Evolutionary conservation across 2,888 invertebrate genomes (phyloP).

Genomic region (Chrysotoxum bicinctum): DNA sequence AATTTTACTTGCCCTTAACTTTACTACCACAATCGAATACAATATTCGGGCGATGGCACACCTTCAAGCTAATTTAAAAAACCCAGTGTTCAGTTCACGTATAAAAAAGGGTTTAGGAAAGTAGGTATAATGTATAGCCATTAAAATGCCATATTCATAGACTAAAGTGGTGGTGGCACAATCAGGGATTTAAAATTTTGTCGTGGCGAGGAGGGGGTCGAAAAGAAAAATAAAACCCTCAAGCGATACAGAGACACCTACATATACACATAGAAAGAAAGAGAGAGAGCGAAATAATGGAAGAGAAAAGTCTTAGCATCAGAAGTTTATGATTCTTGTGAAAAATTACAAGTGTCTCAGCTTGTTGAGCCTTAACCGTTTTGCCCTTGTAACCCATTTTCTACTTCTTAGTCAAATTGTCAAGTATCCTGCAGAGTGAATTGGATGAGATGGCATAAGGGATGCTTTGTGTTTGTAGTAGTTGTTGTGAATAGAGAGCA

Average conservation of each 20-base stretch:
- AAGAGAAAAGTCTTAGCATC: conserved; percentile 9
- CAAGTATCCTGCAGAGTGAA: conserved; percentile 56
- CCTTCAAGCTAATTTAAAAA: conserved; percentile 23
- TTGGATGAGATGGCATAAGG: conserved; percentile 37
- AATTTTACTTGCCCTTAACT: conserved; percentile 1
- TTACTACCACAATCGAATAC: conserved; percentile 1
- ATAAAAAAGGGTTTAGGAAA: conserved; percentile 34
- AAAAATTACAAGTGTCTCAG: conserved; percentile 56
- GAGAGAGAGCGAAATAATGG: background rate
- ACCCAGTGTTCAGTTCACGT: conserved; percentile 3
- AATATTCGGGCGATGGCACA: background rate
- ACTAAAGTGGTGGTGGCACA: conserved; percentile 27
- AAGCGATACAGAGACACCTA: background rate
- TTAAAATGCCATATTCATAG: conserved; percentile 47
- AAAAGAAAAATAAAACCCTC: conserved; percentile 28
- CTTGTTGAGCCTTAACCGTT: conserved; percentile 68
- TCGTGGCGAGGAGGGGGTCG: conserved; percentile 17
- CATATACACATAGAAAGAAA: background rate
- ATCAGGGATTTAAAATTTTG: conserved; percentile 50
- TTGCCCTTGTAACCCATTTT: conserved; percentile 69
- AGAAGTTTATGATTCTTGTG: conserved; percentile 60
- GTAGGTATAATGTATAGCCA: conserved; percentile 16
- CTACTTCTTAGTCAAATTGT: conserved; percentile 65
- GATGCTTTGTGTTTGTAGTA: conserved; percentile 2
- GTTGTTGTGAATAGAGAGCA: background rate